Base-by-base conservation (phyloP, 2,113 vertebrate genomes). In the Phyllopteryx taeniolatus region DNA sequence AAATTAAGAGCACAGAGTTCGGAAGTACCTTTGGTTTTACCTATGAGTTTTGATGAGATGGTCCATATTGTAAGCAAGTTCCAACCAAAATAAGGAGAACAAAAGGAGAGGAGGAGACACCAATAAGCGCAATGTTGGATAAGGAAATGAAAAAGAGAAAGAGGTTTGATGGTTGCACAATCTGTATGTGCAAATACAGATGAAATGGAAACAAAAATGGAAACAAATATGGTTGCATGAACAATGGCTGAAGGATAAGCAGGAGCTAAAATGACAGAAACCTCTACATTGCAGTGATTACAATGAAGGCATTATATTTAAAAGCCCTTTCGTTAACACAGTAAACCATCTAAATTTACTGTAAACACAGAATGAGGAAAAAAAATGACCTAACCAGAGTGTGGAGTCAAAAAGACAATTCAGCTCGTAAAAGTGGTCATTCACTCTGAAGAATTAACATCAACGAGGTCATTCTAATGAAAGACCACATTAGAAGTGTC, bases 1-100 rank as follows among this genome's bases (percentile, higher is more conserved):
- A 47, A 74, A 75, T 87, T 66, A 17, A 35, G 7, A 66, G 47
- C 43, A 47, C 63, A 46, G 12, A 46, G 8, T 94, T 90, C 90
- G 67, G 78, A 90, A 91, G 93, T 98, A 99, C 96, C 97, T 99
- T 98, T 98, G 94, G 89, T 98, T 98, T 97, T 96, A 98, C 96
- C 97, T 98, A 98, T 94, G 89, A 88, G 91, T 94, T 96, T 91
- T 94, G 96, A 94, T 98, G 96, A 93, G 96, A 98, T 99, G 96
- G 93, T 96, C 97, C 97, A 96, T 95, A 95, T 95, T 95, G 96
- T 94, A 95, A 96, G 95, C 94, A 92, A 94, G 95, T 93, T 93
- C 96, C 90, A 90, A 90, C 83, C 90, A 76, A 27, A 54, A 88
- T 73, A 93, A 92, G 94, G 91, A 91, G 92, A 91, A 94, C 92